A percentile compares a stretch with the other conserved stretches of the same genome.
phyloP scores from a whole-genome alignment of 2,797 vertebrate species.

The Moxostoma hubbsi region DNA sequence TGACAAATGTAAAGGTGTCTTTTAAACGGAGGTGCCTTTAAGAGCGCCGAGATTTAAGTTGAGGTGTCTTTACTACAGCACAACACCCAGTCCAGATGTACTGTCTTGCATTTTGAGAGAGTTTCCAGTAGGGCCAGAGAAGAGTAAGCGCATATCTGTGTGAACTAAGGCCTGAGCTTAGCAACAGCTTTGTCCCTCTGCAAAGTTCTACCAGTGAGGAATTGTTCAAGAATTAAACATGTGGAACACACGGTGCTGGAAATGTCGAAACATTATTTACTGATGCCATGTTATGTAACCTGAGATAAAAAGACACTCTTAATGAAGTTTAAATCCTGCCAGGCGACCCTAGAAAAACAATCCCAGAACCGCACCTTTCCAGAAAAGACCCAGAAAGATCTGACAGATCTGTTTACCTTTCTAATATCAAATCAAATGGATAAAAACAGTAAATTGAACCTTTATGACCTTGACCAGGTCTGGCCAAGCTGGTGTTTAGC shows the following conservation, averaged over 20 bases:
- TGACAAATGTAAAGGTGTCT: no score
- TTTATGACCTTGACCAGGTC: no score
- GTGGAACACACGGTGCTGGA: constrained; percentile 74
- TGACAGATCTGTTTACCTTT: neutral
- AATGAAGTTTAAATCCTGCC: constrained; percentile 63
- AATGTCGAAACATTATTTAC: constrained; percentile 75
- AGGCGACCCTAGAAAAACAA: constrained; percentile 52
- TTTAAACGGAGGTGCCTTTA: no score
- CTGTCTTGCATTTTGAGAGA: constrained; percentile 74
- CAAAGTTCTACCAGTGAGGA: constrained; percentile 77
- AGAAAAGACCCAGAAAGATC: neutral
- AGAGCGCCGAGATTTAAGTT: no score
- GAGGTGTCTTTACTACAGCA: no score
- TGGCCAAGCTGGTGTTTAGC: no score
- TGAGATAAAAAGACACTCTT: constrained; percentile 61
- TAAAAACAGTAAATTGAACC: neutral
- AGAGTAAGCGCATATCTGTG: constrained; percentile 85
- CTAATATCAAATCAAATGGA: neutral
- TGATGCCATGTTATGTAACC: constrained; percentile 78
- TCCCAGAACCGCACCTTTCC: neutral
- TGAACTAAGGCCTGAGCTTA: constrained; percentile 84
- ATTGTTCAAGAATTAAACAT: constrained; percentile 83
- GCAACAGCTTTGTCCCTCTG: constrained; percentile 92
- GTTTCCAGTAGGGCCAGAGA: constrained; percentile 78
- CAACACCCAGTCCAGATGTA: constrained; percentile 46